A percentile compares a stretch with the other conserved stretches of the same genome.
Conservation (phyloP, 1,140 invertebrate genomes). For the Trigoniulus corallinus region DNA sequence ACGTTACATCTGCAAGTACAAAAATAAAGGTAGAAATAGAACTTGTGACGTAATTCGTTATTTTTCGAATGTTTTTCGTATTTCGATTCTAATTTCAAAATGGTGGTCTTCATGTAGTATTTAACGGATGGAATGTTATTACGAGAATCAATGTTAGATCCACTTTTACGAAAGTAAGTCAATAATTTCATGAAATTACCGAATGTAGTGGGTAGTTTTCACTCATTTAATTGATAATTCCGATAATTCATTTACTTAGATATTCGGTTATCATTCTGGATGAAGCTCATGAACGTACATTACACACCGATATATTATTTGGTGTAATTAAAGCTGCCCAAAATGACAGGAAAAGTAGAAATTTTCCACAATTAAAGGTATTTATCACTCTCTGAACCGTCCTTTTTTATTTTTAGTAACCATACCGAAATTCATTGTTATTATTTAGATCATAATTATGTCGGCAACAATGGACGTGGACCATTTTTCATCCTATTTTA, state of each 20-base stretch:
- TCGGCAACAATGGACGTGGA: slow-evolving; percentile 93
- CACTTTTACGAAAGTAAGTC: slow-evolving; percentile 24
- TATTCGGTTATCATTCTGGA: slow-evolving; percentile 85
- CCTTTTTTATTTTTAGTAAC: neutral
- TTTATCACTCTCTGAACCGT: neutral
- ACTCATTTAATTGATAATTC: slow-evolving; percentile 37
- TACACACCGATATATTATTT: slow-evolving; percentile 87
- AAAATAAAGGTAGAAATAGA: slow-evolving; percentile 36
- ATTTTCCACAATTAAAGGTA: slow-evolving; percentile 11
- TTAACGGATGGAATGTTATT: slow-evolving; percentile 91
- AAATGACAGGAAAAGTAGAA: slow-evolving; percentile 39
- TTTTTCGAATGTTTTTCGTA: neutral
- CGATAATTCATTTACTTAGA: no score
- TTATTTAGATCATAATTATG: slow-evolving; percentile 57
- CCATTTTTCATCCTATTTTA: slow-evolving; percentile 79
- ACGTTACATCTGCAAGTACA: slow-evolving; percentile 52
- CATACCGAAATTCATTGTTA: neutral
- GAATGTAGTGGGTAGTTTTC: slow-evolving; percentile 12
- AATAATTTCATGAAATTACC: slow-evolving; percentile 3
- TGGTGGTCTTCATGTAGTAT: slow-evolving; percentile 38
- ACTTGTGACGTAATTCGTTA: neutral
- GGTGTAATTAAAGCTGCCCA: slow-evolving; percentile 65
- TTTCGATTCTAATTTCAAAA: neutral
- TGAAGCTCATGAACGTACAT: slow-evolving; percentile 92
- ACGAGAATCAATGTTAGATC: slow-evolving; percentile 58